Evolutionary conservation across 2,113 vertebrate species (phyloP).

Genomic region (Anthoscopus minutus): DNA sequence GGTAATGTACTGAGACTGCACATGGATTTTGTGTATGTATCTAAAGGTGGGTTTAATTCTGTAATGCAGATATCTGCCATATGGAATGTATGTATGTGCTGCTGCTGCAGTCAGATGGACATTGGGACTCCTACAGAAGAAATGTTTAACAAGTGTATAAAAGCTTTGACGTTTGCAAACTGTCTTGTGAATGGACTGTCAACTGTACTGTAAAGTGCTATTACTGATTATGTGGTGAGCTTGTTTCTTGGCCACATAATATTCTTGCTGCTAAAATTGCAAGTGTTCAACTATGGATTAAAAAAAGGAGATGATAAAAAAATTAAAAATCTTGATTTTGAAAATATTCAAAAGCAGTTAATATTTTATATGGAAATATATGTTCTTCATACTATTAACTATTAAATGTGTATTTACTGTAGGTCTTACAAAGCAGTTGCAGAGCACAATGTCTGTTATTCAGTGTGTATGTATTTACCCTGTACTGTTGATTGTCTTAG

Average conservation of each 20-base stretch:
- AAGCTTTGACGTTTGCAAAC: constrained; percentile 78
- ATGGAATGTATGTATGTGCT: constrained; percentile 61
- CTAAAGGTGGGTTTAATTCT: constrained; percentile 61
- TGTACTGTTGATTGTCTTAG: constrained; percentile 67
- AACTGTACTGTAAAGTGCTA: constrained; percentile 82
- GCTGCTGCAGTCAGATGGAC: constrained; percentile 39
- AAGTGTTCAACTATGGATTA: constrained; percentile 67
- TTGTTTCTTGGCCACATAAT: constrained; percentile 72
- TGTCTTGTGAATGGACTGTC: constrained; percentile 81
- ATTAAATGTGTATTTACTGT: constrained; percentile 73
- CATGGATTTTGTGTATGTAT: constrained; percentile 35
- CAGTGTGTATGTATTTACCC: constrained; percentile 69
- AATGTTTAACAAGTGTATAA: constrained; percentile 69
- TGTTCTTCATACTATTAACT: constrained; percentile 71
- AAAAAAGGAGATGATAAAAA: background rate
- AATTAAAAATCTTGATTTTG: constrained; percentile 57
- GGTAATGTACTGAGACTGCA: constrained; percentile 51
- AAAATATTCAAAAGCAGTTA: constrained; percentile 70
- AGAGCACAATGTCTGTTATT: constrained; percentile 81
- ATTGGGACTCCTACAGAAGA: constrained; percentile 57
- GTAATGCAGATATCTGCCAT: constrained; percentile 52
- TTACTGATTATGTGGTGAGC: constrained; percentile 74
- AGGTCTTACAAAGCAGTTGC: constrained; percentile 70
- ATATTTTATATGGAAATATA: constrained; percentile 82
- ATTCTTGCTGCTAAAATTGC: constrained; percentile 79